Evolutionary conservation across 2,113 vertebrate species (phyloP).

Genomic region (Rana temporaria): DNA sequence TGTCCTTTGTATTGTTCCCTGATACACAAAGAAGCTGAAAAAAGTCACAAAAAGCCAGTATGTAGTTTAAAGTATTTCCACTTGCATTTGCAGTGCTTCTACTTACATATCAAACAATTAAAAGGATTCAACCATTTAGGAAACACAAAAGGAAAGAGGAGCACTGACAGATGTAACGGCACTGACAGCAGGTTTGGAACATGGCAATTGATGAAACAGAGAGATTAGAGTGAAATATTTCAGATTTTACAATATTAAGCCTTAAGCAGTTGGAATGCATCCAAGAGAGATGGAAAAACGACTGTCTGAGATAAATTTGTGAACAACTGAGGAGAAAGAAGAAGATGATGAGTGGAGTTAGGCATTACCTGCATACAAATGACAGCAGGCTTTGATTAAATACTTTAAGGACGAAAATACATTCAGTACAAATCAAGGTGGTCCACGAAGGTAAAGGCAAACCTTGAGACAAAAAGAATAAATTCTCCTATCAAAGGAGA

Average conservation of each 20-base stretch:
- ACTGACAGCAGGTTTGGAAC: constrained; percentile 32
- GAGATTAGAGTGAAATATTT: constrained; percentile 46
- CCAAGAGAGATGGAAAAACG: constrained; percentile 41
- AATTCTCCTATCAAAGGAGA: neutral
- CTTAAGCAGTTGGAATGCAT: constrained; percentile 36
- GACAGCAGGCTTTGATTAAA: constrained; percentile 20
- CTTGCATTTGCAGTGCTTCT: neutral
- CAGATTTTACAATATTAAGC: constrained; percentile 41
- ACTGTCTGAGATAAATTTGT: constrained; percentile 41
- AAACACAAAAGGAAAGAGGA: neutral
- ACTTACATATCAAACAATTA: neutral
- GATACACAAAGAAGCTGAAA: no score
- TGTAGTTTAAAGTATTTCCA: neutral
- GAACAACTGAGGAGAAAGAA: constrained; percentile 31
- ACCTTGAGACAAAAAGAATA: neutral
- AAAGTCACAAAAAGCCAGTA: no score
- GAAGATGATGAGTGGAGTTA: constrained; percentile 27
- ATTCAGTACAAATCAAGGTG: constrained; percentile 28
- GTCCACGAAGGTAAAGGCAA: neutral
- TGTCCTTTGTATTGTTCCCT: no score
- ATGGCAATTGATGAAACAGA: constrained; percentile 45
- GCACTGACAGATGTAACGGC: constrained; percentile 33
- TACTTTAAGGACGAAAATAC: neutral
- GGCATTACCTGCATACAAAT: constrained; percentile 37
- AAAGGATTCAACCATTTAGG: neutral